Evolutionary conservation across 2,797 vertebrate species (phyloP), one percentile per base, ranked within the genome.

Genomic region (Hybognathus amarus): DNA sequence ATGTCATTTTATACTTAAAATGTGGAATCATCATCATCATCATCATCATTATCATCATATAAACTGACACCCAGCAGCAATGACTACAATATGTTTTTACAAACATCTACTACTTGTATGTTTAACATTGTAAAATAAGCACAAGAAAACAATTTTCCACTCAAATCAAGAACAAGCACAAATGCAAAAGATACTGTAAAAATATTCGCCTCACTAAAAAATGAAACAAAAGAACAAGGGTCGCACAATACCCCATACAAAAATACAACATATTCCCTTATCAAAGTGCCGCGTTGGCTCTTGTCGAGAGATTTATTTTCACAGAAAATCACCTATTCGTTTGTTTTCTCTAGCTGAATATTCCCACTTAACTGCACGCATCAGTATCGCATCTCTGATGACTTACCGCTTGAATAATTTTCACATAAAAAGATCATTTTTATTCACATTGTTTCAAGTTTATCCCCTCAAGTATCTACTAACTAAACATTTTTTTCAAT

Each of bases 181-280:
- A 95, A 95, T 91, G 92, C 90, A 92, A 90, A 92, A 93, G 89
- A 91, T 90, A 86, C 83, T 68, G 83, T 85, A 87, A 87, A 92
- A 94, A 82, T 88, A 86, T 85, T 84, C 87, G 94, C 93, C 92
- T 94, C 92, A 93, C 91, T 94, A 89, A 92, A n/a, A 95, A 94
- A 92, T 91, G 92, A 94, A n/a, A 91, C 91, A 93, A 94, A 92
- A 91, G 94, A 95, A 92, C 93, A 96, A 94, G 94, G 92, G 95
- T 94, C 92, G 92, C 94, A 96, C 95, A 89, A 93, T 92, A 95
- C 94, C 91, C 92, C 94, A 94, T 97, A 97, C 96, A 97, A 97
- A 97, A 98, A 96, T 97, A 97, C 95, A 93, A 96, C 95, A 95
- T 86, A 92, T 92, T 87, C 94, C 94, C 90, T 91, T 95, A 94